phyloP scores from a whole-genome alignment of 2,888 invertebrate genomes.

The Choreutis nemorana region DNA sequence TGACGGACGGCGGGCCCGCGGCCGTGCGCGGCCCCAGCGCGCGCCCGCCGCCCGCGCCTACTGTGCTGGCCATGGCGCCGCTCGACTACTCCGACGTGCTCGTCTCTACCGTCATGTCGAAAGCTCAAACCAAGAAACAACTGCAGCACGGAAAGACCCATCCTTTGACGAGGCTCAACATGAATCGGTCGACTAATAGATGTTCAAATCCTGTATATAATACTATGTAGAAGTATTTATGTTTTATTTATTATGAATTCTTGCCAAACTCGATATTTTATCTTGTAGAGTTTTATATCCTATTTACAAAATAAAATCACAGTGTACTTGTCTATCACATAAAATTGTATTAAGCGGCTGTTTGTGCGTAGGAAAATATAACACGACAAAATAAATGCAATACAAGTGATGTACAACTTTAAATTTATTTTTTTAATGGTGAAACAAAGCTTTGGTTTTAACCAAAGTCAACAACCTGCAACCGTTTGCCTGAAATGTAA shows the following conservation, averaged over 20 bases:
- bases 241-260: slow-evolving; percentile 42
- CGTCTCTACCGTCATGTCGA: slow-evolving; percentile 73
- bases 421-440: slow-evolving; percentile 29
- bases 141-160: slow-evolving; percentile 92
- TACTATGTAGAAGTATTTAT: slow-evolving; percentile 78
- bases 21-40: slow-evolving; percentile 18
- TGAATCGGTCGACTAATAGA: slow-evolving; percentile 74
- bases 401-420: slow-evolving; percentile 62
- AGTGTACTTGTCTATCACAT: slow-evolving; percentile 59
- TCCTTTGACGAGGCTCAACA: slow-evolving; percentile 86
- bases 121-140: slow-evolving; percentile 80
- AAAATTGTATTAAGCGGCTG: slow-evolving; percentile 56
- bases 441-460: slow-evolving; percentile 14
- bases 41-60: slow-evolving; percentile 44
- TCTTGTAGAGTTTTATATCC: slow-evolving; percentile 64
- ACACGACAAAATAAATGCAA: slow-evolving; percentile 55
- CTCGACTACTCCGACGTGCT: slow-evolving; percentile 65
- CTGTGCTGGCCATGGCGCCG: slow-evolving; percentile 41
- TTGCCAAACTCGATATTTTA: slow-evolving; percentile 66
- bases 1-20: slow-evolving; percentile 18
- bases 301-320: slow-evolving; percentile 62
- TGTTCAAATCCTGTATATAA: slow-evolving; percentile 87
- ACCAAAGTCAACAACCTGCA: slow-evolving; percentile 66
- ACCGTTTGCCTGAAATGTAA: slow-evolving; percentile 61
- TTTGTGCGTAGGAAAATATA: slow-evolving; percentile 58